Conservation (phyloP, 2,888 invertebrate species). For the Platerodrilus igneus region DNA sequence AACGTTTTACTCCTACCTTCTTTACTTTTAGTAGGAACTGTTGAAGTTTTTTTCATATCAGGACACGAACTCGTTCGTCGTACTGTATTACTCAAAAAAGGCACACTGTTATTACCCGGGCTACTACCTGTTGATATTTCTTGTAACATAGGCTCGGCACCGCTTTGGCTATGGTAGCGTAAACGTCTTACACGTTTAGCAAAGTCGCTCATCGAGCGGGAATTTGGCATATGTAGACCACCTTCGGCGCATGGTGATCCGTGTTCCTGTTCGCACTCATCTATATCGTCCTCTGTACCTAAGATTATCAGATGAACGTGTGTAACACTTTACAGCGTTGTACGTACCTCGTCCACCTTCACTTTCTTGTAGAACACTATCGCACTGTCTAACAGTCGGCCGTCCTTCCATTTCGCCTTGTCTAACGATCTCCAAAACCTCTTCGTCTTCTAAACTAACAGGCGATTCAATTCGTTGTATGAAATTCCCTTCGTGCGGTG, state of each 20-base stretch:
- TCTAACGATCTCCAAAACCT: conserved; percentile 53
- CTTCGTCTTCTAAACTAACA: conserved; percentile 50
- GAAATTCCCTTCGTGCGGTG: conserved; percentile 42
- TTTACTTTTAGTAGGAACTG: conserved; percentile 29
- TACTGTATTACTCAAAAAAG: conserved; percentile 41
- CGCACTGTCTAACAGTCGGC: conserved; percentile 39
- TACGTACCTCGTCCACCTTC: conserved; percentile 28
- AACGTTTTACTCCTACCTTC: conserved; percentile 37
- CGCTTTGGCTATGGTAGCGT: conserved; percentile 62
- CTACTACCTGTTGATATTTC: conserved; percentile 47
- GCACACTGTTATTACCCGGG: conserved; percentile 42
- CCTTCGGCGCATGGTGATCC: conserved; percentile 55
- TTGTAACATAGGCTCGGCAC: conserved; percentile 45
- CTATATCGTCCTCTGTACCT: conserved; percentile 36
- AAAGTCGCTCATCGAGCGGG: conserved; percentile 54
- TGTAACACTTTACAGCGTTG: too few species aligned
- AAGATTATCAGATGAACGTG: conserved; percentile 14
- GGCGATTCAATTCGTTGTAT: conserved; percentile 43
- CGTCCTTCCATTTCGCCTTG: conserved; percentile 37
- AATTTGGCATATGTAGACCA: conserved; percentile 59
- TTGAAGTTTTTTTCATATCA: conserved; percentile 51
- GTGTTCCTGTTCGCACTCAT: conserved; percentile 48
- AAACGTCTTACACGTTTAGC: conserved; percentile 55
- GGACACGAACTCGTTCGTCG: conserved; percentile 64
- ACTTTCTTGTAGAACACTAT: conserved; percentile 43